Evolutionary conservation across 2,113 vertebrate species (phyloP).

Genomic region (Pollimyrus isidori): DNA sequence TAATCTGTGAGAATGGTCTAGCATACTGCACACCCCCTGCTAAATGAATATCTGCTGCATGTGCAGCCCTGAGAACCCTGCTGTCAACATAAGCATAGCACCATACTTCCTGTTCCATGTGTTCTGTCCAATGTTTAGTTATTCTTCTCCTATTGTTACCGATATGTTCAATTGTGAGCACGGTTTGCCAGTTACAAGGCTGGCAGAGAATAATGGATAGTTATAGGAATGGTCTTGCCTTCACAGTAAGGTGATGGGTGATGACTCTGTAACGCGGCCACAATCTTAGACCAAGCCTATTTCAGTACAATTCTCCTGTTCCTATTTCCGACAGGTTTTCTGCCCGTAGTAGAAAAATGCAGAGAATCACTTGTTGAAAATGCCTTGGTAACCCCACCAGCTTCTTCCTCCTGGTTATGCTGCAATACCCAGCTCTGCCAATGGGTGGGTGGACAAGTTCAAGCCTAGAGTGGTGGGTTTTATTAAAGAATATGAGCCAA

Average conservation of each 20-base stretch:
- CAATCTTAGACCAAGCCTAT: background rate
- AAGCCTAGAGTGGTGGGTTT: background rate
- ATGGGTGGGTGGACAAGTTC: background rate
- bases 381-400: background rate
- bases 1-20: background rate
- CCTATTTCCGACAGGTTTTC: background rate
- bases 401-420: background rate
- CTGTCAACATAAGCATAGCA: background rate
- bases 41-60: background rate
- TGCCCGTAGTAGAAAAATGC: background rate
- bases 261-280: background rate
- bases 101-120: background rate
- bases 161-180: background rate
- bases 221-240: background rate
- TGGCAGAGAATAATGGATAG: background rate
- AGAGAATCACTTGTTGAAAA: background rate
- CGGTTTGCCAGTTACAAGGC: background rate
- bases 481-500: background rate
- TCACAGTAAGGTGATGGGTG: background rate
- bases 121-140: background rate
- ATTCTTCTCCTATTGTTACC: background rate
- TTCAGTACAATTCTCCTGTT: background rate
- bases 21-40: background rate
- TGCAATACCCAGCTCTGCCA: background rate
- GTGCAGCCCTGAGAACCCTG: background rate